Evolutionary conservation across 37 sponge, comb jelly and placozoan species (phyloP), one percentile per base, ranked within the genome.

Genomic region (Aplysina aerophoba): DNA sequence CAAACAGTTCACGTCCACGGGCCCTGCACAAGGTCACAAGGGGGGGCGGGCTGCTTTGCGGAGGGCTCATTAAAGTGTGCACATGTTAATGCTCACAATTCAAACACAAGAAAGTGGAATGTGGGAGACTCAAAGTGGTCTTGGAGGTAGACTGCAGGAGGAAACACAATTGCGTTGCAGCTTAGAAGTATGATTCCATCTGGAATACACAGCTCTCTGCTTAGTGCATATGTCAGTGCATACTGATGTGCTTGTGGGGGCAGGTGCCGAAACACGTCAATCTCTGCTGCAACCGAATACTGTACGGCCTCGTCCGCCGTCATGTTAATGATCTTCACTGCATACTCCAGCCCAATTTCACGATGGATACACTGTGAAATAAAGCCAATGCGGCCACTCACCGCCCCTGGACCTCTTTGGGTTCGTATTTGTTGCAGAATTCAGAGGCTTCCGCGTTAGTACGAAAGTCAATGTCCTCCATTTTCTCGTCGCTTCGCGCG

Each of bases 241-340:
- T 64, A 96, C 96, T 93, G 81, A 96, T 96, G 81, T 96, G 81
- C 31, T 60, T 74, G 83, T 96, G 94, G 20, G 21, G 92, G 90
- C 13, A 89, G 78, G 67, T 59, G 64, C 53, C 40, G 67, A 0
- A 91, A 79, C 17, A 91, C 74, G 30, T 84, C 84, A 15, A 90
- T 79, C 78, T 92, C 91, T 12, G 92, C 92, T 0, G 53, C 78
- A 40, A 96, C 93, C 14, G 89, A 88, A 59, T 89, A 85, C 16
- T 62, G 83, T 40, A 96, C 86, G 41, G 85, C 83, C 41, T 89
- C 88, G 57, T 92, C 96, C 64, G 85, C 79, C 0, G 87, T 71
- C 68, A 75, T 91, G 85, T 93, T 92, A 24, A 96, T 90, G 61
- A 96, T 93, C 84, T 96, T 96, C 33, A 96, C 96, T 36, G 96